Conservation (phyloP, 2,113 vertebrate species). For the Gadus macrocephalus region DNA sequence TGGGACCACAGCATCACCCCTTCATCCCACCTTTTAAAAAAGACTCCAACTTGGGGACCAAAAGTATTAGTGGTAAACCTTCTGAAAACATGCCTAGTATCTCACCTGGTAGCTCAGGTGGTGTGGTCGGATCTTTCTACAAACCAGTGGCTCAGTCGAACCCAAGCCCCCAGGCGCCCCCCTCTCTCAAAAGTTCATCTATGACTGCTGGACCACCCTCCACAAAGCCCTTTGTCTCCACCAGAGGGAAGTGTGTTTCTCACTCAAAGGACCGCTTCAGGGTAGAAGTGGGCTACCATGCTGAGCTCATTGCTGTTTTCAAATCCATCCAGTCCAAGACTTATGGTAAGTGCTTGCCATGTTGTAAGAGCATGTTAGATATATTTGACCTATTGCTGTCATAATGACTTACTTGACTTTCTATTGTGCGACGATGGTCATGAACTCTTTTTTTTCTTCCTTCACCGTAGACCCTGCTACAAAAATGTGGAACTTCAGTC, state of each 20-base stretch:
- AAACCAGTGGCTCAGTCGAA: conserved; percentile 42
- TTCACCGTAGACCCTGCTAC: conserved; percentile 75
- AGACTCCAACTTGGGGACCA: neutral
- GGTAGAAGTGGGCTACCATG: conserved; percentile 83
- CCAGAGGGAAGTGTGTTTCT: conserved; percentile 77
- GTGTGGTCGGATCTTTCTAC: conserved; percentile 49
- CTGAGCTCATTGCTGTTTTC: conserved; percentile 81
- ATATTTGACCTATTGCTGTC: too few relatives aligned
- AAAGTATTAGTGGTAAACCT: conserved; percentile 13
- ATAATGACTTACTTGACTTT: neutral
- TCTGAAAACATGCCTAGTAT: conserved; percentile 26
- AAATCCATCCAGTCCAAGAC: conserved; percentile 84
- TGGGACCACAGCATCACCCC: neutral
- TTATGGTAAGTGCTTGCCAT: conserved; percentile 76
- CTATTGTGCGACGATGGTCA: neutral
- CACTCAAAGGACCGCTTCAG: conserved; percentile 79
- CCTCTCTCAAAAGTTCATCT: conserved; percentile 21
- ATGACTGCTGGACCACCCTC: conserved; percentile 22
- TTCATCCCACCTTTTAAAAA: conserved; percentile 24
- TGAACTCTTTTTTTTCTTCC: neutral
- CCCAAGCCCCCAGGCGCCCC: conserved; percentile 26
- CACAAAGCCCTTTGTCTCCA: conserved; percentile 60
- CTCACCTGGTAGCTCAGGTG: conserved; percentile 20
- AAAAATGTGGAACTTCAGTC: conserved; percentile 90
- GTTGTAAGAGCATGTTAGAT: too few relatives aligned